Evolutionary conservation across 1,140 invertebrate genomes (phyloP).

Genomic region (Hycleus phaleratus): DNA sequence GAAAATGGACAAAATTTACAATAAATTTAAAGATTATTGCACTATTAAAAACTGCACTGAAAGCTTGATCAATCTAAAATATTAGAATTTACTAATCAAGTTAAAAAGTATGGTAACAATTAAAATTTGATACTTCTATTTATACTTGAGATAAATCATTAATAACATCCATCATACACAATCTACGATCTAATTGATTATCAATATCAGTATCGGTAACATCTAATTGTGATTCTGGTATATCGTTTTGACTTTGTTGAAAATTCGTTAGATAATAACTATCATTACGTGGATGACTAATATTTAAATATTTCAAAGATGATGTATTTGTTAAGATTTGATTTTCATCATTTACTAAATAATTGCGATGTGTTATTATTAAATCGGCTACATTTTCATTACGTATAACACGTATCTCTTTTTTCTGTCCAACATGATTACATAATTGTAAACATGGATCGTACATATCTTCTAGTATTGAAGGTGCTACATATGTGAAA

Average conservation of each 20-base stretch:
- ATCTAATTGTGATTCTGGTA: not conserved
- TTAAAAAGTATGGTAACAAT: too few species aligned
- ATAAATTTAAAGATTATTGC: too few species aligned
- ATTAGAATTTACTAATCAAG: too few species aligned
- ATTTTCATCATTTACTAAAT: too few species aligned
- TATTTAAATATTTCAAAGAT: not conserved
- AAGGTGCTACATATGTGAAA: conserved; percentile 97
- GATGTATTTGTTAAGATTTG: too few species aligned
- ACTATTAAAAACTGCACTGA: too few species aligned
- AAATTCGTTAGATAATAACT: not conserved
- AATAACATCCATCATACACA: conserved; percentile 7
- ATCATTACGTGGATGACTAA: not conserved
- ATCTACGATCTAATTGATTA: conserved; percentile 2
- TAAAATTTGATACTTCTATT: too few species aligned
- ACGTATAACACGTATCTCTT: not conserved
- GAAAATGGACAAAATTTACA: too few species aligned
- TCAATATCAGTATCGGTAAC: not conserved
- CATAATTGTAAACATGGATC: not conserved
- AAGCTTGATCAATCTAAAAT: too few species aligned
- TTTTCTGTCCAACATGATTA: not conserved
- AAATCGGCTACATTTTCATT: not conserved
- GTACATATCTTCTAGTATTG: conserved; percentile 82
- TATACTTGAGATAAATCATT: conserved; percentile 9
- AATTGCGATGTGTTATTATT: too few species aligned
- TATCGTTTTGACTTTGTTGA: not conserved